These are phyloP conservation scores for Scartelaos histophorus DNA, from an alignment of 2,113 vertebrate species.

Conservation along the genomic window DNA sequence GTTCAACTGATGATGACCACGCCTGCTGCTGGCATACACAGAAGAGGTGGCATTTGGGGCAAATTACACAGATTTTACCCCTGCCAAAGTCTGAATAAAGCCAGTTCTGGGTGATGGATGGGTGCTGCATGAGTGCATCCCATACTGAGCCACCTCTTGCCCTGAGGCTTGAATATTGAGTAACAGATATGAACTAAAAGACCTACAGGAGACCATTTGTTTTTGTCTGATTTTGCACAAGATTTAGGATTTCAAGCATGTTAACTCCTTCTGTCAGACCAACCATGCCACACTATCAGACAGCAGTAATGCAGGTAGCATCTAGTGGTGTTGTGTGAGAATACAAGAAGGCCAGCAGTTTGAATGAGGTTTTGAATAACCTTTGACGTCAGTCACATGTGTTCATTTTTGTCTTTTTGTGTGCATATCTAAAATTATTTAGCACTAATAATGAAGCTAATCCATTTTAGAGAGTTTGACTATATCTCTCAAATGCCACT, in stretches of 20 bases:
- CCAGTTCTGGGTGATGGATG: slow-evolving; percentile 74
- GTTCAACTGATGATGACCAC: slow-evolving; percentile 61
- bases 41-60: slow-evolving; percentile 63
- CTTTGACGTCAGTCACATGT: neutral
- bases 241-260: neutral
- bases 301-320: too few relatives aligned
- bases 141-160: slow-evolving; percentile 61
- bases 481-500: neutral
- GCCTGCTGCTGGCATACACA: slow-evolving; percentile 63
- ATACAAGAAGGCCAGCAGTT: neutral
- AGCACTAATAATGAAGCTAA: slow-evolving; percentile 41
- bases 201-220: slow-evolving; percentile 16
- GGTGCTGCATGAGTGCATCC: slow-evolving; percentile 67
- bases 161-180: slow-evolving; percentile 50
- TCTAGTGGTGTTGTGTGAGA: too few relatives aligned
- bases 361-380: neutral
- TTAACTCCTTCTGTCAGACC: too few relatives aligned
- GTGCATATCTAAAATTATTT: slow-evolving; percentile 52
- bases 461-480: slow-evolving; percentile 22
- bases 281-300: too few relatives aligned
- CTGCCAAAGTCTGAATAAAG: slow-evolving; percentile 74
- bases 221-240: slow-evolving; percentile 15
- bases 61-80: slow-evolving; percentile 81
- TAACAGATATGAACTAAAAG: slow-evolving; percentile 50
- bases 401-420: slow-evolving; percentile 6